Conservation (phyloP, 2,113 vertebrate species). For the Chauna torquata region DNA sequence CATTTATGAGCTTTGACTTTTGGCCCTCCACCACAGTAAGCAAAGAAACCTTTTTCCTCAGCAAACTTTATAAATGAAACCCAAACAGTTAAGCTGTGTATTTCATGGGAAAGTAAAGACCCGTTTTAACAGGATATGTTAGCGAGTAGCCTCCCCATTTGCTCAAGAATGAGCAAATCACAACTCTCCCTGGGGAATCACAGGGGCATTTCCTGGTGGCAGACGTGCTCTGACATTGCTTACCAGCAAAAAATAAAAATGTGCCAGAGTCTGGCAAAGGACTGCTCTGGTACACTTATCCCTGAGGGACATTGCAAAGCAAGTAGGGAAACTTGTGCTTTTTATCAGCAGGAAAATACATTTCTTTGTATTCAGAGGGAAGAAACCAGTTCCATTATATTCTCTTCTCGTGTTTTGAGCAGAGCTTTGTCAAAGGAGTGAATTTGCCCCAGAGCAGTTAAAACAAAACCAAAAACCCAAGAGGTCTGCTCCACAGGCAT, state of each 20-base stretch:
- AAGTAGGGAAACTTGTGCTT: neutral
- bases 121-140: neutral
- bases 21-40: neutral
- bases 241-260: neutral
- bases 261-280: neutral
- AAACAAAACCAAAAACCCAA: conserved; percentile 25
- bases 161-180: neutral
- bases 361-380: neutral
- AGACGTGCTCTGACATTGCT: neutral
- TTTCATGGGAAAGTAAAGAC: neutral
- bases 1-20: neutral
- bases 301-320: rapidly evolving
- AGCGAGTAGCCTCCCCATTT: neutral
- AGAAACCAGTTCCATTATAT: neutral
- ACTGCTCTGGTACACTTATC: neutral
- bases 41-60: neutral
- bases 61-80: neutral
- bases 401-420: neutral
- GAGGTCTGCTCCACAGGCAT: conserved; percentile 24
- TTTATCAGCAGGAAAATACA: neutral
- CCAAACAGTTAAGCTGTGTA: neutral
- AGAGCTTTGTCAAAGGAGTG: neutral
- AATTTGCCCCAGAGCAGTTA: conserved; percentile 9
- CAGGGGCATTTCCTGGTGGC: neutral
- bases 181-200: neutral